Evolutionary conservation across 2,797 vertebrate genomes (phyloP), one percentile per base, ranked within the genome.

Genomic region (Rhynchotus rufescens): DNA sequence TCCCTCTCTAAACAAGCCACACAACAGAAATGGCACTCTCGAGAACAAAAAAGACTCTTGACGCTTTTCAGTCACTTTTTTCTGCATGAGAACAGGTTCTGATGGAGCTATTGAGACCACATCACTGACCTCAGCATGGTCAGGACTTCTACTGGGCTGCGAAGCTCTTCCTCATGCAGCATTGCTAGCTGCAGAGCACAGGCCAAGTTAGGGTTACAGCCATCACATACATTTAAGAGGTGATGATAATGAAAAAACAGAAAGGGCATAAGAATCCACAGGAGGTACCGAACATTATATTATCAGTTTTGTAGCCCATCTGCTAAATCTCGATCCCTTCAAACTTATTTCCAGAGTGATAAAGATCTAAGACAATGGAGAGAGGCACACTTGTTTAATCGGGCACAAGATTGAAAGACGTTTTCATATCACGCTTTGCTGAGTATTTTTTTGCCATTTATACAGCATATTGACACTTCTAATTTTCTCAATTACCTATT

Each of bases 161-260:
- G 81, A 92, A 92, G 40, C 88, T 91, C 74, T 57, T 92, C 82
- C 72, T 84, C 84, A 52, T 84, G 62, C 91, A 90, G 82, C 78
- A 78, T n/a, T 92, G 95, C 66, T 54, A 89, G 79, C 75, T 95
- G 91, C 78, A 90, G 90, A 89, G 57, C 80, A 80, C 32, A 40
- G 84, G 80, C 34, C 90, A 74, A 69, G 60, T 60, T 87, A 72
- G 89, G 86, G 80, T 89, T 88, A 80, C 20, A 79, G 82, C 93
- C 92, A 74, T 85, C 90, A 95, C 44, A 78, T 51, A 12, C 32
- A 77, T 79, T 94, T 92, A 92, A 82, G 78, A 88, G 68, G 75
- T 92, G 88, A 76, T 83, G 94, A 69, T 89, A 66, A 51, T 51
- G 86, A 86, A 93, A 68, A 40, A 52, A 52, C 92, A 65, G 47